phyloP scores from a whole-genome alignment of 2,797 vertebrate species.

The Sitta carolinensis region DNA sequence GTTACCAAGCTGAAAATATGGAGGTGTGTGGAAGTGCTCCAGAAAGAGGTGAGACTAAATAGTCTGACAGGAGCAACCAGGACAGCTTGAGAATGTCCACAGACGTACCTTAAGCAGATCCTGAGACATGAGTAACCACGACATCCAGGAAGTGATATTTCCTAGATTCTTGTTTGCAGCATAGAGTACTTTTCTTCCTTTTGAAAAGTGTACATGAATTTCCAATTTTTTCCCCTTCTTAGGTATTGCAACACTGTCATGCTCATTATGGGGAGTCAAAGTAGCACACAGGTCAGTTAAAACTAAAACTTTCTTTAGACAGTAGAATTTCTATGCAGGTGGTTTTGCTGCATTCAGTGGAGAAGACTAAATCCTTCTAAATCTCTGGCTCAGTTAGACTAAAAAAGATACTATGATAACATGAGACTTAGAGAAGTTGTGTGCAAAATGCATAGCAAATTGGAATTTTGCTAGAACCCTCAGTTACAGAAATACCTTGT shows the following conservation, averaged over 20 bases:
- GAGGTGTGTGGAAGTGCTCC: neutral
- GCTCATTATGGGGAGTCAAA: neutral
- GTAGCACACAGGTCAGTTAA: neutral
- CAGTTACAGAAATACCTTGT: neutral
- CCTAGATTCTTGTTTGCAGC: neutral
- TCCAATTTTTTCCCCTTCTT: neutral
- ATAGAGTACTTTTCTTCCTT: neutral
- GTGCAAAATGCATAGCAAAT: neutral
- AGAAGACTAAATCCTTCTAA: neutral
- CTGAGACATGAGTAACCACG: neutral
- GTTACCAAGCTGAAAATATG: neutral
- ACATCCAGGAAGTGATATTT: neutral
- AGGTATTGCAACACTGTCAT: fast-evolving
- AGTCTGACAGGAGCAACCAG: neutral
- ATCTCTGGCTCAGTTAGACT: neutral
- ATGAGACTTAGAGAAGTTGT: neutral
- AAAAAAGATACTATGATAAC: neutral
- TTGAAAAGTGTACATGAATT: neutral
- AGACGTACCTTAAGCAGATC: too few species aligned
- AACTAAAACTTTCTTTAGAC: neutral
- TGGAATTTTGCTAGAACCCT: neutral
- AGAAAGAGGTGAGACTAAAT: neutral
- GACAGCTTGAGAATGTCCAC: fast-evolving
- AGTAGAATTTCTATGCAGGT: neutral
- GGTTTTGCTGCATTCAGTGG: neutral